Conservation (phyloP, 2,797 vertebrate genomes). For the Telmatherina bonti region DNA sequence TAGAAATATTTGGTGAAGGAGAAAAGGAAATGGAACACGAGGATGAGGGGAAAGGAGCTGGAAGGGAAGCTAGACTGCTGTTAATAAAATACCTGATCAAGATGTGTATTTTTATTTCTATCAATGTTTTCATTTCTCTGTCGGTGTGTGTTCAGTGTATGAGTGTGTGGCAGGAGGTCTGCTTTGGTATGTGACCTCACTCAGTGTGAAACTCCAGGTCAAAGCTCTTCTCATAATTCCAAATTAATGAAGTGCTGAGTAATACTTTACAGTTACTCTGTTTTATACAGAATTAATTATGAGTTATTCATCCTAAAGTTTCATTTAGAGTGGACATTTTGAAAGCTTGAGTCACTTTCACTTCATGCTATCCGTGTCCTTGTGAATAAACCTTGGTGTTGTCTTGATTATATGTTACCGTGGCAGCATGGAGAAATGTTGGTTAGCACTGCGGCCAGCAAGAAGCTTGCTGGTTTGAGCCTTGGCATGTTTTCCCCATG, state of each 20-base stretch:
- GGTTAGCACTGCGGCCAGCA: too few relatives aligned
- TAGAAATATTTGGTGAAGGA: not conserved
- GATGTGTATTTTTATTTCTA: constrained; percentile 25
- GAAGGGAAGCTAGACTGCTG: not conserved
- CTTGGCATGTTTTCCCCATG: too few relatives aligned
- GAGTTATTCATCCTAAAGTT: not conserved
- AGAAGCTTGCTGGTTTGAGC: too few relatives aligned
- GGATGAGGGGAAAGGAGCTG: not conserved
- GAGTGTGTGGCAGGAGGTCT: constrained; percentile 40
- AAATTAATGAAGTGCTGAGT: constrained; percentile 59
- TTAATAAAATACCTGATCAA: constrained; percentile 19
- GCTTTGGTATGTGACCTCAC: constrained; percentile 59
- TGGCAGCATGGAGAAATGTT: too few relatives aligned
- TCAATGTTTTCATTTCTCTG: constrained; percentile 4
- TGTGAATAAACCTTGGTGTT: too few relatives aligned
- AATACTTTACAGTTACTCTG: not conserved
- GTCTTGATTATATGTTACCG: too few relatives aligned
- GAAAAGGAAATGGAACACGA: not conserved
- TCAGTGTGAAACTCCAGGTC: constrained; percentile 34
- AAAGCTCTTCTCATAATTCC: constrained; percentile 54
- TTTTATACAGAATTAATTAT: not conserved
- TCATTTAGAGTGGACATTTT: not conserved
- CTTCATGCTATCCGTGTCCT: too few relatives aligned
- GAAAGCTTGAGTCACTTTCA: too few relatives aligned
- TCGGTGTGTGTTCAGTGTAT: not conserved